Base-by-base conservation (phyloP, 1,140 invertebrate species). In the Dendrolimus punctatus region DNA sequence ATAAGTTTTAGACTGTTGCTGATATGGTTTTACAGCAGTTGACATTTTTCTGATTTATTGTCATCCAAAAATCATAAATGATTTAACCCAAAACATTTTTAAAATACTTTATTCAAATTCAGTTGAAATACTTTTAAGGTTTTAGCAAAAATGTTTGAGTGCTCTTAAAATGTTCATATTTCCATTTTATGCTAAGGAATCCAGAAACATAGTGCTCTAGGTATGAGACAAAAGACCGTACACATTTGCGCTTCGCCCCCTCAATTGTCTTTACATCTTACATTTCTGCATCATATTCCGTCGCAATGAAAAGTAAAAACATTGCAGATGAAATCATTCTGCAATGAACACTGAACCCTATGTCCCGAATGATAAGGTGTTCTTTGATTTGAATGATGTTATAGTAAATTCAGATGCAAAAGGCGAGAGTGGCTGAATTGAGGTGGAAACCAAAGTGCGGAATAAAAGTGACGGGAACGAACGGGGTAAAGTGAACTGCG, bases 271-370 rank as follows among this genome's bases (percentile, higher is more conserved):
- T 78, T 76, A 80, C 75, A 78, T 83, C 80, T 83, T 80, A 81
- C 73, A 84, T 81, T 81, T 76, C 75, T 81, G 73, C 78, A 79
- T 84, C 80, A 81, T 80, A 81, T 83, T 80, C 48, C 67, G 68
- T 76, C 65, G 76, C 78, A 79, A 84, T 80, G 76, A 81, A 81
- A 84, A 81, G 71, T 75, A 84, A 81, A 84, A 84, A 84, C 76
- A 81, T 74, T 80, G 69, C 76, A 78, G 69, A 51, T 49, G 49
- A 40, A 49, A 49, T 41, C 6, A 37, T 5, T 23, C 23, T 23
- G 23, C 23, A 23, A 23, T 3, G 23, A 23, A 23, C 23, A 23
- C 23, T 23, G 23, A 23, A 23, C 23, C 23, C 23, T 23, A 23
- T 23, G 23, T 3, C 23, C 23, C 23, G 23, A 23, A 23, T 23